A percentile compares a stretch with the other conserved stretches of the same genome.
Conservation (phyloP, 2,797 vertebrate genomes). For the Myotis daubentonii region DNA sequence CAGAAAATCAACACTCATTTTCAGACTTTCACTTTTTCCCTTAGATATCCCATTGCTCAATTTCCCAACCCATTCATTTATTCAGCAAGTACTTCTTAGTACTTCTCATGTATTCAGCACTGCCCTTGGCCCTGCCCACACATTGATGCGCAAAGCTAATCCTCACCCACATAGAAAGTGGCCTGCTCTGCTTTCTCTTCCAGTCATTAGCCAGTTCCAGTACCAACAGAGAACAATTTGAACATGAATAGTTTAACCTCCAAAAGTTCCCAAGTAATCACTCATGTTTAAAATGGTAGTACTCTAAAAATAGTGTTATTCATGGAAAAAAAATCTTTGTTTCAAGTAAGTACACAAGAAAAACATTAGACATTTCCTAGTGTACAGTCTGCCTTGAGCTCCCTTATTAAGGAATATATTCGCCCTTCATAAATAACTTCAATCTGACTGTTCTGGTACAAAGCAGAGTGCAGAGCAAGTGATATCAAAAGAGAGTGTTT, state of each 20-base stretch:
- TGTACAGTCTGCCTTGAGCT: not conserved
- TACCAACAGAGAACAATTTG: not conserved
- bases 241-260: not conserved
- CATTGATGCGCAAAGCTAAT: not conserved
- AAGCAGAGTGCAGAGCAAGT: not conserved
- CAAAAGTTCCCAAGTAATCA: not conserved
- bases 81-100: not conserved
- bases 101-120: not conserved
- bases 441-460: not conserved
- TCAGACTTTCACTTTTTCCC: not conserved
- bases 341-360: not conserved
- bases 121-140: not conserved
- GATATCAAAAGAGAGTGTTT: constrained; percentile 7
- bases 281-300: not conserved
- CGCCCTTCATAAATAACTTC: not conserved
- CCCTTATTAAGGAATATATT: not conserved
- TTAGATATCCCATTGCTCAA: not conserved
- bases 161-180: too few species aligned
- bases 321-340: not conserved
- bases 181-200: not conserved
- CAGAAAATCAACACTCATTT: not conserved
- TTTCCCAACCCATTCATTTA: not conserved
- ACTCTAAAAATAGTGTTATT: not conserved
- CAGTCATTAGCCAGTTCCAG: not conserved
- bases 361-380: not conserved